A percentile compares a stretch with the other conserved stretches of the same genome.
phyloP scores from a whole-genome alignment of 2,113 vertebrate species.

The Syrmaticus mikado region DNA sequence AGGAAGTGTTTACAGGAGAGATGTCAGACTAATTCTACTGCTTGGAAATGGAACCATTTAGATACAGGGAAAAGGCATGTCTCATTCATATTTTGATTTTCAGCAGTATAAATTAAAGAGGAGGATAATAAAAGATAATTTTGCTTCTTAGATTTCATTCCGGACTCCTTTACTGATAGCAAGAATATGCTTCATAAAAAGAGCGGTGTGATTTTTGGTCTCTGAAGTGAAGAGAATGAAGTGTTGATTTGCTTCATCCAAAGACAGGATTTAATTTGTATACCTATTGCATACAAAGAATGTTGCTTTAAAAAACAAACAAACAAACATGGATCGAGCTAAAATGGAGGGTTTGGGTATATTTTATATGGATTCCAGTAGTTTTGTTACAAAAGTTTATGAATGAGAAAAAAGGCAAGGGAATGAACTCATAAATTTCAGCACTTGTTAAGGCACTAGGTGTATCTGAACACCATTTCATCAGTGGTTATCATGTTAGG shows the following conservation, averaged over 20 bases:
- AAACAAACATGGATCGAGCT: background rate
- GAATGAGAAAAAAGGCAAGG: background rate
- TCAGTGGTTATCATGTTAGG: fast-evolving
- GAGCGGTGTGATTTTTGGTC: background rate
- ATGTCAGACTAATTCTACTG: background rate
- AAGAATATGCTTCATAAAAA: background rate
- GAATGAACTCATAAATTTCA: background rate
- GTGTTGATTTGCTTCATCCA: background rate
- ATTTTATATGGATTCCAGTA: background rate
- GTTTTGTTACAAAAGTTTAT: background rate
- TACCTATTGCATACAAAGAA: background rate
- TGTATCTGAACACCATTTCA: background rate
- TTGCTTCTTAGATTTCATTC: background rate
- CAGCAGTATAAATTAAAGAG: background rate
- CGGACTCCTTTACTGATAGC: background rate
- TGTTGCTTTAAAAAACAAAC: background rate
- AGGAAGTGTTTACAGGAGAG: background rate
- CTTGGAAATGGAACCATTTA: background rate
- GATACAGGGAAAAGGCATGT: background rate
- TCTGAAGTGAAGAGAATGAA: background rate
- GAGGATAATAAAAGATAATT: background rate
- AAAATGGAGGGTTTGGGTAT: background rate
- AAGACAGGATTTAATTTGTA: background rate
- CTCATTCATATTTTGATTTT: background rate
- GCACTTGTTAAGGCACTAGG: background rate